Base-by-base conservation (phyloP, 2,113 vertebrate genomes). In the Megaceryle torquata region DNA sequence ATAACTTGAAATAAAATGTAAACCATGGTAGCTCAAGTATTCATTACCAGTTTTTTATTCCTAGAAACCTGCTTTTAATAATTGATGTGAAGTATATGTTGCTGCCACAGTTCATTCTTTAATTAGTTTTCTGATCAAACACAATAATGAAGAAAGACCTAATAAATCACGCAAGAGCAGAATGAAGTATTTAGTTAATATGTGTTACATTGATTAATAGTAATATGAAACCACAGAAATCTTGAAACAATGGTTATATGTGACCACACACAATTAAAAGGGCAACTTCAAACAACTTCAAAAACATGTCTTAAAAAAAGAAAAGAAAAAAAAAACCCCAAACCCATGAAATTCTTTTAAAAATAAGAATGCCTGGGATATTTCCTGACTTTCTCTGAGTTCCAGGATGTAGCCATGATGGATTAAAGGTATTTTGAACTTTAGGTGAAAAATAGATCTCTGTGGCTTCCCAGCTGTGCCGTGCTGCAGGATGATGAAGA, bases 71-170 rank as follows among this genome's bases (percentile, higher is more conserved):
- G 81, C 54, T 97, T 97, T 97, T 95, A 97, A 97, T 98, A 98
- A 98, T 91, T 95, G 96, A 97, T 96, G 88, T 50, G 48, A 71
- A 96, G 75, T 97, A 91, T 86, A 77, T 95, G 67, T 97, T 97
- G 87, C 94, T 72, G 89, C 88, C 85, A 95, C 93, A 95, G 89
- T 96, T 98, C 87, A 86, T 93, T 95, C 95, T 96, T 98, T 97
- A 98, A 98, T 98, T 98, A 97, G 96, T 97, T 98, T 98, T 96
- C 95, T 98, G 95, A 97, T 98, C 97, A 98, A 98, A 97, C 79
- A 97, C 91, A 93, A 97, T 98, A 98, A 97, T 93, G 96, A 97
- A 97, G 89, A 84, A 89, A 97, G 91, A 91, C 70, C 63, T 96
- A 97, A 98, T 97, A 98, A 97, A 97, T 98, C 96, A 98, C 95